Evolutionary conservation across 1,140 invertebrate genomes (phyloP).

Genomic region (Riptortus pedestris): DNA sequence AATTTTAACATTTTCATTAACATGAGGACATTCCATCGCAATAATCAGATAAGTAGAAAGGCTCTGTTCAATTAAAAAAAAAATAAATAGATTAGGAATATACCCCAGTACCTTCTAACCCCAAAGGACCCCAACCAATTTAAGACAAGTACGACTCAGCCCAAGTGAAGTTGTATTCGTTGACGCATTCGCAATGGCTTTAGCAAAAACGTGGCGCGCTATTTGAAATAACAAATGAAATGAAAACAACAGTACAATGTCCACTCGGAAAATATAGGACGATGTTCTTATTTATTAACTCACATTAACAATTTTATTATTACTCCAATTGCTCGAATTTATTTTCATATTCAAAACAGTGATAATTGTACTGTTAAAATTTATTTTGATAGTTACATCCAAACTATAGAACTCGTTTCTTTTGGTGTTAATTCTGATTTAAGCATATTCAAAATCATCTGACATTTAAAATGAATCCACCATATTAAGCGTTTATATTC

Average conservation of each 20-base stretch:
- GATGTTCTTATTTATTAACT: no score
- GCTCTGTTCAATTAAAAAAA: neutral
- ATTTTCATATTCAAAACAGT: no score
- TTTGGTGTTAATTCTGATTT: no score
- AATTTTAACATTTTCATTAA: slow-evolving; percentile 31
- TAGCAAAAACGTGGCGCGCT: slow-evolving; percentile 3
- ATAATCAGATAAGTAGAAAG: neutral
- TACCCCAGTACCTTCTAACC: slow-evolving; percentile 9
- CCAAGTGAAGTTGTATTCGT: neutral
- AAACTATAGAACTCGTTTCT: no score
- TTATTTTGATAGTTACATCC: no score
- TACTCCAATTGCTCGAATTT: no score
- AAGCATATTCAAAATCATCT: no score
- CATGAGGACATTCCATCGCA: slow-evolving; percentile 33
- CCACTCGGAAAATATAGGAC: no score
- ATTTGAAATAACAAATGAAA: slow-evolving; percentile 10
- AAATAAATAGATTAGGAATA: neutral
- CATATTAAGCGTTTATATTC: no score
- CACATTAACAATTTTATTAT: no score
- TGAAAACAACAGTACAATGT: neutral
- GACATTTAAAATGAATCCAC: no score
- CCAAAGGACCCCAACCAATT: slow-evolving; percentile 7
- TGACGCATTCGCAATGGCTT: slow-evolving; percentile 12
- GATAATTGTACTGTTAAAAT: no score
- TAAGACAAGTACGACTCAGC: slow-evolving; percentile 1